Percentiles rank a stretch among this genome's conserved stretches.
These are phyloP conservation scores for Calcarius lapponicus DNA, from an alignment of 2,797 vertebrate genomes.

Conservation along the genomic window DNA sequence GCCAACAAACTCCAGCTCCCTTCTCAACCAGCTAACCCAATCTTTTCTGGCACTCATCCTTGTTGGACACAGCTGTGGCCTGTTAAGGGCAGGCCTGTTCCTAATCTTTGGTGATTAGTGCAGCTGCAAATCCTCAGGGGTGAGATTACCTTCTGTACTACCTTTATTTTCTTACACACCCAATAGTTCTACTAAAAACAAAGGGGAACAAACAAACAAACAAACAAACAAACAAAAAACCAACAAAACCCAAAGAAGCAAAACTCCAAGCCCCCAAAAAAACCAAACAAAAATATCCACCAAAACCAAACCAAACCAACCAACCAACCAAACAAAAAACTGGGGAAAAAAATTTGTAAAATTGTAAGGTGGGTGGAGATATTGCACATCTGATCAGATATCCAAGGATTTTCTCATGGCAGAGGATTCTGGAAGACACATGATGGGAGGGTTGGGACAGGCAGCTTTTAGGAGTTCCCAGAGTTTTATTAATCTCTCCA, in stretches of 20 bases:
- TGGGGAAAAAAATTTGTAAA: neutral
- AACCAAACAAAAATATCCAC: neutral
- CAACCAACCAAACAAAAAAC: too few species aligned
- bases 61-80: too few species aligned
- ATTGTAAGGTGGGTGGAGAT: neutral
- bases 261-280: neutral
- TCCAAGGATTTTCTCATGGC: neutral
- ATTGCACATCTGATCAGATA: neutral
- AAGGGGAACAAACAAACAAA: neutral
- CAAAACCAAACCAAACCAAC: neutral
- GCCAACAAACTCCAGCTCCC: too few species aligned
- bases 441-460: neutral
- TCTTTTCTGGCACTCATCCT: too few species aligned
- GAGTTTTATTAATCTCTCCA: neutral
- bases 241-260: neutral
- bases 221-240: too few species aligned
- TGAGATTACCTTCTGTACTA: too few species aligned
- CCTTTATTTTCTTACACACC: neutral
- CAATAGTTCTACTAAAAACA: neutral
- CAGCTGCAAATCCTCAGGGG: too few species aligned
- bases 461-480: neutral
- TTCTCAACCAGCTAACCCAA: accelerated
- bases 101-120: too few species aligned
- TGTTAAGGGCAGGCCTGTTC: too few species aligned
- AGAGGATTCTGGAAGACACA: neutral